Base-by-base conservation (phyloP, 2,888 invertebrate genomes). In the Leucania comma region DNA sequence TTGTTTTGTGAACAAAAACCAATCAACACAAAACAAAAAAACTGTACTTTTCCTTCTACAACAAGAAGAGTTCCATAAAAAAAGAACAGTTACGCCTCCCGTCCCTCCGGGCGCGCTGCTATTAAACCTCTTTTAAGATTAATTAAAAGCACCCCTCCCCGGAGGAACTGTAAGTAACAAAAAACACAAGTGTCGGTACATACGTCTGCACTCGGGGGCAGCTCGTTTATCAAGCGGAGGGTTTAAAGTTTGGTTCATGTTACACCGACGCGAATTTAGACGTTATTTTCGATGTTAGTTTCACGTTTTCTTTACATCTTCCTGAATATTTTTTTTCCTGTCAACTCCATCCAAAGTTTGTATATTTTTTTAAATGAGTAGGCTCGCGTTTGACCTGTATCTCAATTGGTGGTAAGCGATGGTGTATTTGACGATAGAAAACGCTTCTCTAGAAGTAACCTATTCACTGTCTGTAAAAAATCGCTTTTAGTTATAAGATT, bases 71-170 rank as follows among this genome's bases (percentile, higher is more conserved):
- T 29, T 46, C 12, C 14, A 20, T 51, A 48, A 56, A 56, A 65
- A 67, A 64, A 50, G 22, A 54, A 67, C 48, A 74, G 20, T 20
- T 42, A 3, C 4, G 14, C 50, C 64, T 32, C 26, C 69, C 63
- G 46, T 59, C 63, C 58, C 51, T 14, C 20, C 70, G 64, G 50
- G 61, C 72, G 64, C 68, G 68, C 62, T 65, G 66, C 83, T 84
- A 86, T 85, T 86, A 86, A 82, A 80, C 80, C 78, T 86, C 82
- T 77, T 78, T 83, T 81, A 77, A 85, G 83, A 86, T 84, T 85
- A 86, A 87, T 84, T 84, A 87, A 81, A 81, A 82, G 64, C 72
- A 77, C 85, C 59, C n/a, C 65, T 57, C 53, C 42, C 2, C 58
- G n/a, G 14, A 10, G 9, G 17, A 58, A 46, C 72, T 53, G 72